A percentile compares a stretch with the other conserved stretches of the same genome.
These are phyloP conservation scores for Meiosimyza platycephala DNA, from an alignment of 2,888 invertebrate genomes.

Conservation along the genomic window DNA sequence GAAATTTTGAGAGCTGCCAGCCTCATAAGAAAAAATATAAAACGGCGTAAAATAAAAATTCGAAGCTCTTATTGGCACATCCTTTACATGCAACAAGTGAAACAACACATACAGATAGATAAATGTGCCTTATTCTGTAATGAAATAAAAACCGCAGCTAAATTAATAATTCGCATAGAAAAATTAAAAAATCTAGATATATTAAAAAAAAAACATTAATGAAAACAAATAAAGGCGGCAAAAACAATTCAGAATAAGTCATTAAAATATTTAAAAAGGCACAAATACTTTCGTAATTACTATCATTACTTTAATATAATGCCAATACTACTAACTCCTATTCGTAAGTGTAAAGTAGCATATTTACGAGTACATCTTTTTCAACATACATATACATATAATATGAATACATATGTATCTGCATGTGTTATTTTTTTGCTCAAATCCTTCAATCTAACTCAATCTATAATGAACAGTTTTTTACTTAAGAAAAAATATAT, in stretches of 20 bases:
- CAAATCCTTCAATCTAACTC: slow-evolving; percentile 36
- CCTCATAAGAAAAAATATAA: no score
- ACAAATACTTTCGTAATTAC: slow-evolving; percentile 4
- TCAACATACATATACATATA: neutral
- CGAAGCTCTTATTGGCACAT: no score
- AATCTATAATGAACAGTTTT: neutral
- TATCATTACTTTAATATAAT: neutral
- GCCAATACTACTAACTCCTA: slow-evolving; percentile 5
- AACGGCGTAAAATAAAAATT: no score
- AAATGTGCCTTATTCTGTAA: slow-evolving; percentile 47
- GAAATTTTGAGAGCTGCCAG: no score
- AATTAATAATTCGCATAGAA: slow-evolving; percentile 27
- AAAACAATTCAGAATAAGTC: slow-evolving; percentile 44
- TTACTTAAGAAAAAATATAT: neutral
- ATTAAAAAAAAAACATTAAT: slow-evolving; percentile 11
- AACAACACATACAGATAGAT: slow-evolving; percentile 11
- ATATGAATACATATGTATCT: slow-evolving; percentile 36
- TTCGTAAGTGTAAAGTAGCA: neutral
- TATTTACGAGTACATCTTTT: neutral
- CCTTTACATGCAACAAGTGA: neutral
- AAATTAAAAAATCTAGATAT: slow-evolving; percentile 3
- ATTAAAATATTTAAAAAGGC: slow-evolving; percentile 13
- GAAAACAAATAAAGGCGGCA: slow-evolving; percentile 33
- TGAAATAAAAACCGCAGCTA: slow-evolving; percentile 42
- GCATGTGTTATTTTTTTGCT: slow-evolving; percentile 41